Base-by-base conservation (phyloP, 2,797 vertebrate species). In the Podarcis lilfordi region DNA sequence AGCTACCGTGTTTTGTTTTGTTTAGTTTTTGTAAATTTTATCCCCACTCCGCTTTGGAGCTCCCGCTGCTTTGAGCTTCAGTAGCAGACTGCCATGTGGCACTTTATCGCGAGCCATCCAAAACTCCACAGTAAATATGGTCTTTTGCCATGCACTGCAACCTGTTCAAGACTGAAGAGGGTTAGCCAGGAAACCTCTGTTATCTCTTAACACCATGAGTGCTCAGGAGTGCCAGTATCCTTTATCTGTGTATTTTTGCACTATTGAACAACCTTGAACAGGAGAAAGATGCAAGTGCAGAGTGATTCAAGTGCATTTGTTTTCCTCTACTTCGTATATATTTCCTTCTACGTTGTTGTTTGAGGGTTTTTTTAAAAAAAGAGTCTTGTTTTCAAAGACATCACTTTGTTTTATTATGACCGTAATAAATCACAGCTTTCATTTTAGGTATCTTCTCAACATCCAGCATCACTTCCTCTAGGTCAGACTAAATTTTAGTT, bases 31-130 rank as follows among this genome's bases (percentile, higher is more conserved):
- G 27, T 35, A 84, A 74, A 80, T 45, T 92, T 94, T 93, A 88
- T 91, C 90, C 93, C 82, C 89, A 94, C 92, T 87, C 91, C 89
- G 91, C 92, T 93, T 93, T 91, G 85, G 92, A 93, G 90, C 96
- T 92, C 97, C 96, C 86, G 95, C 95, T 95, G 96, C 92, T 96
- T 93, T 93, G 27, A 91, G 93, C 81, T 92, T 94, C 86, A 83
- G 95, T 85, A 85, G 94, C 93, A 90, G 91, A 94, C 93, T 86
- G 92, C 91, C 95, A 87, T 91, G 94, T 76, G 79, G 93, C 93
- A 95, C 91, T 95, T 95, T 91, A 93, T 93, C 95, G 91, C 7
- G 82, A 92, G 91, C 91, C 82, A 90, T 84, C 95, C 92, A 5
- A 90, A 92, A 92, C 35, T 0, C 92, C 0, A 0, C 81, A 64